Evolutionary conservation across 2,113 vertebrate genomes (phyloP), one percentile per base, ranked within the genome.

Genomic region (Clarias gariepinus): DNA sequence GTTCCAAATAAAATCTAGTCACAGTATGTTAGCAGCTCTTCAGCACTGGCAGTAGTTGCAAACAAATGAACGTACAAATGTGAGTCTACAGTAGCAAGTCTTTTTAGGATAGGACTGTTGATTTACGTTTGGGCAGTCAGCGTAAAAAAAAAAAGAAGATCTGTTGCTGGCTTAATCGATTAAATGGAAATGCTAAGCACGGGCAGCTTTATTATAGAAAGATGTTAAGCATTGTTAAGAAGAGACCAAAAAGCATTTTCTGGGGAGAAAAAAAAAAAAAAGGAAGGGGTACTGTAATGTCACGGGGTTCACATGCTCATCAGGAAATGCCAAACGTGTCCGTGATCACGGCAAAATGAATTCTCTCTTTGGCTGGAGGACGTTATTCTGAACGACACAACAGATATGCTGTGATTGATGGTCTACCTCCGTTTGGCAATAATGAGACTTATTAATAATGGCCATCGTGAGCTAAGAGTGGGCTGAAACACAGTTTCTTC

Each of bases 31-130:
- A 92, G 87, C 91, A 93, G 92, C 91, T 91, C 86, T 66, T 91
- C 88, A 87, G 83, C 90, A 91, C 90, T 90, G 91, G 90, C 90
- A 91, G 91, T 91, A 93, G 90, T 89, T 92, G 88, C 82, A 91
- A 93, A 90, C 74, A 80, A 87, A 86, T 30, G 28, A 82, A 86
- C 23, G 55, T 71, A 86, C 82, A 87, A 89, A 83, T 74, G 64
- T 11, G 57, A 85, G 79, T 90, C 87, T 93, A 93, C 91, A 95
- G 94, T 94, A 95, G 93, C 90, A 92, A 88, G 85, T 92, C 92
- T 87, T 87, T 85, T 66, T 52, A 78, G 52, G 41, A 85, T 3
- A 91, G 84, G 86, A 53, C 73, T 63, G 66, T 81, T 30, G 66
- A 47, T 81, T 63, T 8, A n/a, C 16, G 66, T n/a, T 82, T 64